Percentiles rank a stretch among this genome's conserved stretches.
Conservation (phyloP, 2,797 vertebrate genomes). For the Alectoris magna region DNA sequence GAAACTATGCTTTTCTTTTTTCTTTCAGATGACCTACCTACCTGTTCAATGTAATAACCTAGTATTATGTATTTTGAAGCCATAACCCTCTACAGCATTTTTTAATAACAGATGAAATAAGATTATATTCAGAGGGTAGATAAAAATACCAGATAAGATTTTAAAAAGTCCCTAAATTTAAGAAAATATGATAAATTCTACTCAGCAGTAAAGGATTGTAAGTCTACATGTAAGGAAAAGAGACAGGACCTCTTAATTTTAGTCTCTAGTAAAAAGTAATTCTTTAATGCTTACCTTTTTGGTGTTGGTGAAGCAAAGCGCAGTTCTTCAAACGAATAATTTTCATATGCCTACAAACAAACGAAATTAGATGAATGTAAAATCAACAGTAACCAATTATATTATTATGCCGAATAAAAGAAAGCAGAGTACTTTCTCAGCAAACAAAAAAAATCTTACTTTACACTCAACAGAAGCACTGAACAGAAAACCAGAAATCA, state of each 20-base stretch:
- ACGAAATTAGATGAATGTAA: not conserved
- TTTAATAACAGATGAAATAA: not conserved
- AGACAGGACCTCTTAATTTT: not conserved
- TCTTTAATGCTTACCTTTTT: slow-evolving; percentile 87
- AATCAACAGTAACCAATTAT: not conserved
- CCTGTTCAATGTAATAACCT: not conserved
- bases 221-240: not conserved
- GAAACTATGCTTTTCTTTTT: not conserved
- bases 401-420: not conserved
- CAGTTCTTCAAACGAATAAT: slow-evolving; percentile 98
- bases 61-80: not conserved
- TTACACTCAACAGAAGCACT: not conserved
- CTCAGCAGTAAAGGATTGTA: not conserved
- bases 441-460: not conserved
- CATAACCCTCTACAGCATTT: not conserved
- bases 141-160: not conserved
- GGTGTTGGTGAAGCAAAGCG: slow-evolving; percentile 98
- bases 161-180: not conserved
- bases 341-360: slow-evolving; percentile 92
- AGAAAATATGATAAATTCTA: not conserved
- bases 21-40: not conserved
- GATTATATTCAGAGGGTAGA: not conserved
- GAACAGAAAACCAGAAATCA: not conserved
- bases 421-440: not conserved
- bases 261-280: not conserved